Evolutionary conservation across 92 coral and sea anemone genomes (phyloP), one percentile per base, ranked within the genome.

Genomic region (Hydrozoanthus gracilis): DNA sequence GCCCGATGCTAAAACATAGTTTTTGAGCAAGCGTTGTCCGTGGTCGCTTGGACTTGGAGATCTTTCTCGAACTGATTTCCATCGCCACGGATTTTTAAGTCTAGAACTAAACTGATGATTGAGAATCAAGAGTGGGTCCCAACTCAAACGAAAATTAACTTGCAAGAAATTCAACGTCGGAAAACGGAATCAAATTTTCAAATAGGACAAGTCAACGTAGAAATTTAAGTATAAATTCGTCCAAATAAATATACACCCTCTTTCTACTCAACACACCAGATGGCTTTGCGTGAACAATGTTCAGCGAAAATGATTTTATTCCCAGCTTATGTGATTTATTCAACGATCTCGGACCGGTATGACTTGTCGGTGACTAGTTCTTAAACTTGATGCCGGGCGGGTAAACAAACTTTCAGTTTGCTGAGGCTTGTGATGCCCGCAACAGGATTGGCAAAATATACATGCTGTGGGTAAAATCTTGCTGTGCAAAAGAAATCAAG

Each of bases 1-100:
- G 93, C 48, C 98, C 98, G 0, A 87, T 79, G 51, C 93, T 94
- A 78, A 93, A 94, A 44, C 84, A 83, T 5, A 91, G 45, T 73
- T 82, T 88, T 74, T 94, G 95, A 14, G 62, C 44, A 7, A 87
- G 4, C 13, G 95, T 76, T 47, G 90, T 68, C 17, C 94, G 94
- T 20, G 93, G 91, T 77, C 89, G 93, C 76, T 87, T 87, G 13
- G 27, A 52, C 76, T 87, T 87, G 13, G 27, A 52, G 12, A 14
- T 8, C 49, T 65, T 65, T 7, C 20, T 66, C 50, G 46, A 46
- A 67, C 44, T 9, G 71, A 0, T 6, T 45, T 78, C 71, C 83
- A 78, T 78, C 49, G 67, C 71, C 20, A 6, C n/a, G 39, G 39
- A 27, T 12, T 55, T 78, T 55, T n/a, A 11, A 55, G 51, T 0